Evolutionary conservation across 2,113 vertebrate species (phyloP).

Genomic region (Gobius niger): DNA sequence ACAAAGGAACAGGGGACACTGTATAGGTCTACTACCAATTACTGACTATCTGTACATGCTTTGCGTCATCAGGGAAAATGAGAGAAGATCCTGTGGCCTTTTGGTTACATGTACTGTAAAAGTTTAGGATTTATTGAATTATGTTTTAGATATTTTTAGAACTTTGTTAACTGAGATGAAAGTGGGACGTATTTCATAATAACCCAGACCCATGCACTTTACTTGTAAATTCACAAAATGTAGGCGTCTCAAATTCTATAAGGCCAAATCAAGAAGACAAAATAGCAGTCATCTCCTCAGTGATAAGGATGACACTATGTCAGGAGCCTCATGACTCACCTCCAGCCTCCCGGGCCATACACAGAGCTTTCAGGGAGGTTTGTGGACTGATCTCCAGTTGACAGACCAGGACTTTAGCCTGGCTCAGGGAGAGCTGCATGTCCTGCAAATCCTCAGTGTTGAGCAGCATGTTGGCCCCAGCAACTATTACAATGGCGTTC

Average conservation of each 20-base stretch:
- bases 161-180: too few species aligned
- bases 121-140: too few species aligned
- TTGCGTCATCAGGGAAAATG: background rate
- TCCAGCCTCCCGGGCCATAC: slow-evolving; percentile 81
- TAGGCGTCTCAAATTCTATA: background rate
- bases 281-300: background rate
- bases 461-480: slow-evolving; percentile 92
- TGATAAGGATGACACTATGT: background rate
- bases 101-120: background rate
- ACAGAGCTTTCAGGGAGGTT: slow-evolving; percentile 84
- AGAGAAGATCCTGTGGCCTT: background rate
- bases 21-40: background rate
- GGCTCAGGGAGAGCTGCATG: slow-evolving; percentile 77
- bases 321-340: slow-evolving; percentile 72
- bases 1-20: slow-evolving; percentile 13
- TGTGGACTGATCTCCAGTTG: slow-evolving; percentile 89
- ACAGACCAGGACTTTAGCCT: slow-evolving; percentile 88
- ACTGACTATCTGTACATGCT: background rate
- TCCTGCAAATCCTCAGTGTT: slow-evolving; percentile 80
- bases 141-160: too few species aligned
- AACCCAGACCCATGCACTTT: too few species aligned
- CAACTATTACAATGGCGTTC: slow-evolving; percentile 94
- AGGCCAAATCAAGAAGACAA: background rate
- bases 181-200: too few species aligned
- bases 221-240: too few species aligned